Evolutionary conservation across 2,888 invertebrate species (phyloP).

Genomic region (Tridacna crocea): DNA sequence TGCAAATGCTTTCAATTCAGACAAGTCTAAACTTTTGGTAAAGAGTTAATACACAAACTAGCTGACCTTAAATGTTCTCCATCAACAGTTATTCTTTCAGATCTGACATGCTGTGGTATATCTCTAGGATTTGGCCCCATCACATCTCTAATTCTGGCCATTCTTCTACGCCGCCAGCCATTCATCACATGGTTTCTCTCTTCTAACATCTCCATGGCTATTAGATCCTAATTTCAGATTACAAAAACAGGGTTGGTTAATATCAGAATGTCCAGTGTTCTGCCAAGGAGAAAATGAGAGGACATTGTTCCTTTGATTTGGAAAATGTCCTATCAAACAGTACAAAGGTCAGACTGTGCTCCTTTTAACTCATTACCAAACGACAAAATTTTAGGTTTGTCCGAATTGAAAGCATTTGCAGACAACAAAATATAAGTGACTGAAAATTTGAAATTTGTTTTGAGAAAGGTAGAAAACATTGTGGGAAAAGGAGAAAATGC

Average conservation of each 20-base stretch:
- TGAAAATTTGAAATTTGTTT: too few relatives aligned
- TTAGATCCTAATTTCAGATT: conserved; percentile 51
- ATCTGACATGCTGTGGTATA: conserved; percentile 67
- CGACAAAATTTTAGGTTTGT: too few relatives aligned
- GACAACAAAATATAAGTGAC: too few relatives aligned
- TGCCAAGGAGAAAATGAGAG: too few relatives aligned
- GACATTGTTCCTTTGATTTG: too few relatives aligned
- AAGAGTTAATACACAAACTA: not conserved
- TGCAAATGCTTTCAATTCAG: not conserved
- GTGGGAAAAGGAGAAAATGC: not conserved
- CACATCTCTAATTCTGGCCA: conserved; percentile 62
- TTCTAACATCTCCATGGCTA: conserved; percentile 67
- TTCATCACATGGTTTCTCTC: conserved; percentile 63
- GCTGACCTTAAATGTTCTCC: conserved; percentile 78
- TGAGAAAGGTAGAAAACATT: too few relatives aligned
- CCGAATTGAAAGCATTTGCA: too few relatives aligned
- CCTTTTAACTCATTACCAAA: too few relatives aligned
- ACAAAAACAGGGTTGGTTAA: not conserved
- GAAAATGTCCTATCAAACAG: too few relatives aligned
- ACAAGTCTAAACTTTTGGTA: not conserved
- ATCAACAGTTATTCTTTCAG: conserved; percentile 76
- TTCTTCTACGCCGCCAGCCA: conserved; percentile 67
- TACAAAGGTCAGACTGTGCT: too few relatives aligned
- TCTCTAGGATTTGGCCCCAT: conserved; percentile 48
- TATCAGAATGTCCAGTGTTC: too few relatives aligned